Conservation (phyloP, 2,113 vertebrate genomes). For the Paradoxurus hermaphroditus region DNA sequence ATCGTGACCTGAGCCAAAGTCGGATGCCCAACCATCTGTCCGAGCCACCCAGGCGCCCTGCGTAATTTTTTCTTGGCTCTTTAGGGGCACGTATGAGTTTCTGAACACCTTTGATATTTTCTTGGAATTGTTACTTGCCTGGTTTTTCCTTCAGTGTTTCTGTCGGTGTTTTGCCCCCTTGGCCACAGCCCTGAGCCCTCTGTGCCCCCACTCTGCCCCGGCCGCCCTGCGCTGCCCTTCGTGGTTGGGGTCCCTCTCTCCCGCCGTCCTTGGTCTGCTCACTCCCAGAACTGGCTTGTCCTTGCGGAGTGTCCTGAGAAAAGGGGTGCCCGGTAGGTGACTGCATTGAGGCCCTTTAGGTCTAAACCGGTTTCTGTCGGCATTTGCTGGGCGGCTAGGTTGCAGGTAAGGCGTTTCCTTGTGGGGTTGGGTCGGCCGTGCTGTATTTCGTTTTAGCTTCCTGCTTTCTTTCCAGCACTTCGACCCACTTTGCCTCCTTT, state of each 20-base stretch:
- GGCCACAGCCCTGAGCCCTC: neutral
- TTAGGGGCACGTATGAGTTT: neutral
- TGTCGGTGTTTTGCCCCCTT: neutral
- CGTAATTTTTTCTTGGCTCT: neutral
- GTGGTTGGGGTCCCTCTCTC: neutral
- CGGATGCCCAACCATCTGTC: too few species aligned
- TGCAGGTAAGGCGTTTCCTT: neutral
- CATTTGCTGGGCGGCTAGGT: neutral
- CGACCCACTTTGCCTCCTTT: neutral
- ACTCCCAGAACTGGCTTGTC: neutral
- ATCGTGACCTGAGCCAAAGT: too few species aligned
- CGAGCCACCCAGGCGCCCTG: too few species aligned
- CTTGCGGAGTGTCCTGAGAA: neutral
- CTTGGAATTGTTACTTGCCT: neutral
- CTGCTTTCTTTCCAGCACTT: neutral
- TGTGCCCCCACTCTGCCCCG: neutral
- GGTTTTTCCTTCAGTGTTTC: neutral
- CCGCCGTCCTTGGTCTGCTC: neutral
- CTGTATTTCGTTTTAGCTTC: neutral
- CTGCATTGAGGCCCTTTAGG: neutral
- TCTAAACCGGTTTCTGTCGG: constrained; percentile 22
- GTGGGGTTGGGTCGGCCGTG: neutral
- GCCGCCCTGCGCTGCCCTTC: neutral
- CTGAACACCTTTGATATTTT: neutral
- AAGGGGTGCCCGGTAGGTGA: neutral